A percentile compares a stretch with the other conserved stretches of the same genome.
Conservation (phyloP, 2,113 vertebrate species). For the Gadus chalcogrammus region DNA sequence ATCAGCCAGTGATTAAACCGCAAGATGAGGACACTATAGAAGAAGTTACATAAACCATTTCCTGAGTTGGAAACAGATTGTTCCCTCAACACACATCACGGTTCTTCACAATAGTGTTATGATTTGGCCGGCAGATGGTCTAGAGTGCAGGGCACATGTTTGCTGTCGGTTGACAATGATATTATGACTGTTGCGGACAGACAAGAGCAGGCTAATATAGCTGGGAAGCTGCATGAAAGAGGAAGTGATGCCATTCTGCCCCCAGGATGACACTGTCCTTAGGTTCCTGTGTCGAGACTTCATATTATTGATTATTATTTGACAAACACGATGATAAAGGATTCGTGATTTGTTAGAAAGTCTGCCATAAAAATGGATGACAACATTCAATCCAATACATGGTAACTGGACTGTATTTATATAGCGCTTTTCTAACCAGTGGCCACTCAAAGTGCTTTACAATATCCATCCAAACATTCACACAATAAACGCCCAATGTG, state of each 20-base stretch:
- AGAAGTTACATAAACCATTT: constrained; percentile 33
- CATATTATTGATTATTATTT: not conserved
- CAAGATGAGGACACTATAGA: constrained; percentile 12
- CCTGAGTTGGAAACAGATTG: constrained; percentile 10
- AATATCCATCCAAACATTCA: no score
- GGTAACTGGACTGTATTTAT: no score
- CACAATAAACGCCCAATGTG: no score
- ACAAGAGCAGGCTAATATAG: constrained; percentile 9
- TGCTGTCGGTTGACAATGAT: constrained; percentile 51
- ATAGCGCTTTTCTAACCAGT: no score
- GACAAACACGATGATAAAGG: no score
- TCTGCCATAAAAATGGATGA: no score
- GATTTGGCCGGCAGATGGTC: constrained; percentile 22
- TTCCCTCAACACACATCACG: not conserved
- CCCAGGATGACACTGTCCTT: not conserved
- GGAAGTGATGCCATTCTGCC: constrained; percentile 8
- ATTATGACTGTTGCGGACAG: constrained; percentile 47
- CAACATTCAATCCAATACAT: no score
- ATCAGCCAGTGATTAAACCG: constrained; percentile 27
- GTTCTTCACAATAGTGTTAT: constrained; percentile 61
- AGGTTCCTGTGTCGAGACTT: constrained; percentile 11
- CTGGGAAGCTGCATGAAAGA: not conserved
- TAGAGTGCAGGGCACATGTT: constrained; percentile 33
- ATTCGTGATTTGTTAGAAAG: no score
- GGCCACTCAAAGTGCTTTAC: no score